A percentile compares a stretch with the other conserved stretches of the same genome.
phyloP scores from a whole-genome alignment of 2,113 vertebrate species.

The Chloropsis cyanopogon region DNA sequence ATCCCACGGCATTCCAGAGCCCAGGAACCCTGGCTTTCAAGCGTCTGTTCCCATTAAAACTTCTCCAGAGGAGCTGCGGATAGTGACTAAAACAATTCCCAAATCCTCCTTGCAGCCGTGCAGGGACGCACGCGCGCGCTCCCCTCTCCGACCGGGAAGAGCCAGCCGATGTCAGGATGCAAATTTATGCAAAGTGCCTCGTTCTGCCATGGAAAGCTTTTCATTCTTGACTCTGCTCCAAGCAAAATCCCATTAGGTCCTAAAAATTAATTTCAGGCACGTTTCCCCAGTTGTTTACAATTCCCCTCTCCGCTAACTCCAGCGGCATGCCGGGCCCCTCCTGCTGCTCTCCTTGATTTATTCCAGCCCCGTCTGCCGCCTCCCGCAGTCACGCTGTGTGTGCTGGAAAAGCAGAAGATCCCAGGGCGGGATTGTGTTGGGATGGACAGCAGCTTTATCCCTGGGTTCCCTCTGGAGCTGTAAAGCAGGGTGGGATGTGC shows the following conservation, averaged over 20 bases:
- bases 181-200: conserved; percentile 23
- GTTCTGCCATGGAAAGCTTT: not conserved
- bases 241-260: conserved; percentile 42
- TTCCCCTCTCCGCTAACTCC: not conserved
- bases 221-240: not conserved
- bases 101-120: not conserved
- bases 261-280: conserved; percentile 40
- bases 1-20: not conserved
- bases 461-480: not conserved
- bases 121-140: not conserved
- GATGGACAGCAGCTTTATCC: not conserved
- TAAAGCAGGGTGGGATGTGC: not conserved
- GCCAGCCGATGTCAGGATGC: not conserved
- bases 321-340: not conserved
- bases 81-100: not conserved
- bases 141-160: not conserved
- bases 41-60: not conserved
- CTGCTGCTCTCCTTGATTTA: not conserved
- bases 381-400: not conserved
- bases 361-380: not conserved
- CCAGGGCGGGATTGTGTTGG: not conserved
- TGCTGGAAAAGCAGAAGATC: not conserved
- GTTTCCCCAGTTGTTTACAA: conserved; percentile 33
- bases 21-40: not conserved
- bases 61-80: not conserved